Conservation (phyloP, 1,140 invertebrate species). For the Neodiprion fabricii region DNA sequence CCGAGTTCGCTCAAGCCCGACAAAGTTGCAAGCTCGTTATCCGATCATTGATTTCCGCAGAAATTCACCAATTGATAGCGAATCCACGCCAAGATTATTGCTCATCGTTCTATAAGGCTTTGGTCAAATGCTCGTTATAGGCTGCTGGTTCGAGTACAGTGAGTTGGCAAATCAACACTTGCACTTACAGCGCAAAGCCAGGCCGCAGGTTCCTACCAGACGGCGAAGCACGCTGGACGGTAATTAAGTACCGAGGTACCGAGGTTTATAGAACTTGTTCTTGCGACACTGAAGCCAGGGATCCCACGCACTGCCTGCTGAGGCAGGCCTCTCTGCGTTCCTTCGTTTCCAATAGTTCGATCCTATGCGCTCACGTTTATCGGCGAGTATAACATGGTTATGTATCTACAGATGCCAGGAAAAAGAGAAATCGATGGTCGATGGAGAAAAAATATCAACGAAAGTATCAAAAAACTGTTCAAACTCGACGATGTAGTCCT, state of each 20-base stretch:
- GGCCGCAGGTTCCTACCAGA: not conserved
- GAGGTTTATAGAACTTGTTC: conserved; percentile 7
- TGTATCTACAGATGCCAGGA: not conserved
- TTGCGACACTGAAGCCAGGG: not conserved
- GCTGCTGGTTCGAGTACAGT: not conserved
- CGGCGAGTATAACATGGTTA: not conserved
- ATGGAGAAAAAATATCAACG: not conserved
- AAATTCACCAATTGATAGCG: no score
- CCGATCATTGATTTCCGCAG: no score
- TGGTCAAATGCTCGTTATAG: no score
- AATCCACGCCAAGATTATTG: no score
- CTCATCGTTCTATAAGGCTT: no score
- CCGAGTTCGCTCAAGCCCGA: no score
- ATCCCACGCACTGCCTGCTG: not conserved
- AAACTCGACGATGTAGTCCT: no score
- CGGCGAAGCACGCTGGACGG: not conserved
- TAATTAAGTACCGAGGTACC: conserved; percentile 4
- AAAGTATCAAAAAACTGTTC: no score
- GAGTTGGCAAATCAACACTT: not conserved
- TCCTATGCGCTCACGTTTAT: no score
- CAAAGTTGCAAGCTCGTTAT: no score
- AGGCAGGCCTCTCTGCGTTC: no score
- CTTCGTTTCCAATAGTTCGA: no score
- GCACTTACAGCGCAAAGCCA: not conserved
- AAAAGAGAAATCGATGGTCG: conserved; percentile 2